Percentiles rank a stretch among this genome's conserved stretches.
phyloP scores from a whole-genome alignment of 2,888 invertebrate species.

The Tetranychus truncatus region DNA sequence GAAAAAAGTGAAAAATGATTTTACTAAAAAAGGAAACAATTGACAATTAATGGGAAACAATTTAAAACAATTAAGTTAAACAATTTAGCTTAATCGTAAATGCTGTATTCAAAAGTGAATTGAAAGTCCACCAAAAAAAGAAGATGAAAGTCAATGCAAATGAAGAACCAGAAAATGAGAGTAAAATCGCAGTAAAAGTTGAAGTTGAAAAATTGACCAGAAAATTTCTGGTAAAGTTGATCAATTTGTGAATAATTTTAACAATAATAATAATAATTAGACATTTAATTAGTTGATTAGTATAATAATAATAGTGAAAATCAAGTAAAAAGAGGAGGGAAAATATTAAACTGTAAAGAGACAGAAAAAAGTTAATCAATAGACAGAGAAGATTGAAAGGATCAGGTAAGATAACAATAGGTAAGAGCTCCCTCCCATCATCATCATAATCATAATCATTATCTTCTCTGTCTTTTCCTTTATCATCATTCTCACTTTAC shows the following conservation, averaged over 20 bases:
- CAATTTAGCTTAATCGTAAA: background rate
- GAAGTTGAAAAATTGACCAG: too few relatives aligned
- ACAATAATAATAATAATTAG: background rate
- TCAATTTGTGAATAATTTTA: background rate
- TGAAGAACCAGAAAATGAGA: too few relatives aligned
- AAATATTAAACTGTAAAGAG: background rate
- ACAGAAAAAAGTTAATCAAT: background rate
- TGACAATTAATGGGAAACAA: background rate
- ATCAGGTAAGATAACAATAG: background rate
- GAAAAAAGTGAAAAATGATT: background rate
- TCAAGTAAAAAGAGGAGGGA: background rate
- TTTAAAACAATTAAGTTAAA: background rate
- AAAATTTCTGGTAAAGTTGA: too few relatives aligned
- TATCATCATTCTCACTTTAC: background rate
- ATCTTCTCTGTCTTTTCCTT: background rate
- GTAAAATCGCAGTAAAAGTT: too few relatives aligned
- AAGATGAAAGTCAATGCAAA: too few relatives aligned
- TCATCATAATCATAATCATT: background rate
- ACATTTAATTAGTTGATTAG: background rate
- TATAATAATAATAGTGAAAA: background rate
- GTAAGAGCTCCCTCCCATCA: background rate
- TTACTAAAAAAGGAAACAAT: background rate
- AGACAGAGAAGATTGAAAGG: background rate
- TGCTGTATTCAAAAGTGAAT: background rate
- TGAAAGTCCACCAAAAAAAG: too few relatives aligned